These are phyloP conservation scores for Ectemnius cavifrons DNA, from an alignment of 2,888 invertebrate species.

Conservation along the genomic window DNA sequence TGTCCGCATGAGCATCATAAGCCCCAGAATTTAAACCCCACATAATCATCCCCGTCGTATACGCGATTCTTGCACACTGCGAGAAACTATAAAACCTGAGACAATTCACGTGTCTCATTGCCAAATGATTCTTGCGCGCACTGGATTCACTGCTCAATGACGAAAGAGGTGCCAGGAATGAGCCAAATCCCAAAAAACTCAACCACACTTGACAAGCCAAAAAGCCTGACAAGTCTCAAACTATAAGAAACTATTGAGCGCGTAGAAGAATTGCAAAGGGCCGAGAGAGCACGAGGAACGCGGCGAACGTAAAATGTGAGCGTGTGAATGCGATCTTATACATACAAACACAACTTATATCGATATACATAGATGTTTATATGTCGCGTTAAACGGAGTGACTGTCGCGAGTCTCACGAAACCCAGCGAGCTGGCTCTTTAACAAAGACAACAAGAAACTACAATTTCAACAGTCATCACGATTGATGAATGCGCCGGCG, in stretches of 20 bases:
- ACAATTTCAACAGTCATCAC: not conserved
- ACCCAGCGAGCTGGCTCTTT: not conserved
- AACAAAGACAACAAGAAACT: not conserved
- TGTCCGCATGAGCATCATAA: too few relatives aligned
- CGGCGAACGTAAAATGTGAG: not conserved
- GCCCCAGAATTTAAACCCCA: too few relatives aligned
- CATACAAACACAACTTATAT: conserved; percentile 32
- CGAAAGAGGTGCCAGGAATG: not conserved
- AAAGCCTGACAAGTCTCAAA: too few relatives aligned
- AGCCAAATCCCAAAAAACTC: not conserved
- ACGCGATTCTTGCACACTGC: too few relatives aligned
- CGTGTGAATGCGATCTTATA: conserved; percentile 6
- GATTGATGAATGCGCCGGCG: conserved; percentile 59
- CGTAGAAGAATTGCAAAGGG: not conserved
- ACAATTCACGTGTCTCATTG: too few relatives aligned
- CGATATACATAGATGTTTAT: conserved; percentile 34
- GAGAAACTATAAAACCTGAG: too few relatives aligned
- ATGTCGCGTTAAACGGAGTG: conserved; percentile 23
- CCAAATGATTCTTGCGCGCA: too few relatives aligned
- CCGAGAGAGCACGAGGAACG: not conserved
- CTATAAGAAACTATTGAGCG: too few relatives aligned
- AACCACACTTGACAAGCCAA: too few relatives aligned
- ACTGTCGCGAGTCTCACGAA: not conserved
- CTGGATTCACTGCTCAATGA: too few relatives aligned
- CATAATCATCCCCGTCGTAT: too few relatives aligned